These are phyloP conservation scores for Herpailurus yagouaroundi DNA, from an alignment of 2,113 vertebrate species.

Conservation along the genomic window DNA sequence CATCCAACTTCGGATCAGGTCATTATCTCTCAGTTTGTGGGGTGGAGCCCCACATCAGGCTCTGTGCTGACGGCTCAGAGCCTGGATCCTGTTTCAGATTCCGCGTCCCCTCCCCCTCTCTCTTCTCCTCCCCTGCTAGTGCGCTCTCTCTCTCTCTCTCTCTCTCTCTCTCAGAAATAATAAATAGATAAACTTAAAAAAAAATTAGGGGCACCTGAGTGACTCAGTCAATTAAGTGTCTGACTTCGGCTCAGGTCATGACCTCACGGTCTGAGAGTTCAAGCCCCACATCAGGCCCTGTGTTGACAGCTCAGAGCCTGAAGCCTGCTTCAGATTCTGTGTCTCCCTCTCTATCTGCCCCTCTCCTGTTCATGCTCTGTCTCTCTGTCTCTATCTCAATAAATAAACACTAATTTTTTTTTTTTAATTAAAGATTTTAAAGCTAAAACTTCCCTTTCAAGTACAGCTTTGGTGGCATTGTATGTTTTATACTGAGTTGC, in stretches of 20 bases:
- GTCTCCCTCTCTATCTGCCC: background rate
- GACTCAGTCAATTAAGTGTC: background rate
- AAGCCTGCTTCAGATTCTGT: too few relatives aligned
- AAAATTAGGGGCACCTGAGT: background rate
- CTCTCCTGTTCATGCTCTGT: background rate
- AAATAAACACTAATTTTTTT: background rate
- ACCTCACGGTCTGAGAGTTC: background rate
- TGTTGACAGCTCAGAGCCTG: too few relatives aligned
- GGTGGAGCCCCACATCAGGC: background rate
- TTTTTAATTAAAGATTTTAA: background rate
- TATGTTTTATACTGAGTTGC: background rate
- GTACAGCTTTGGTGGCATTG: slow-evolving; percentile 4
- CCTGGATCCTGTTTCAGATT: too few relatives aligned
- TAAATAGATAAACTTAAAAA: background rate
- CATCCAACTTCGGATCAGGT: background rate
- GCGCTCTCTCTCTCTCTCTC: background rate
- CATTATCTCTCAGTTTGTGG: background rate
- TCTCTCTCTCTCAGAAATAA: background rate
- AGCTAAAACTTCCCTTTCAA: background rate
- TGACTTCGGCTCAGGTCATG: background rate
- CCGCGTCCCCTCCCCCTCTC: background rate
- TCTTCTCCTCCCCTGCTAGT: background rate
- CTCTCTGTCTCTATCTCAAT: background rate
- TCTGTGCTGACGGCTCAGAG: too few relatives aligned
- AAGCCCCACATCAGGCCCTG: background rate